Evolutionary conservation across 2,888 invertebrate genomes (phyloP).

Genomic region (Ectemnius continuus): DNA sequence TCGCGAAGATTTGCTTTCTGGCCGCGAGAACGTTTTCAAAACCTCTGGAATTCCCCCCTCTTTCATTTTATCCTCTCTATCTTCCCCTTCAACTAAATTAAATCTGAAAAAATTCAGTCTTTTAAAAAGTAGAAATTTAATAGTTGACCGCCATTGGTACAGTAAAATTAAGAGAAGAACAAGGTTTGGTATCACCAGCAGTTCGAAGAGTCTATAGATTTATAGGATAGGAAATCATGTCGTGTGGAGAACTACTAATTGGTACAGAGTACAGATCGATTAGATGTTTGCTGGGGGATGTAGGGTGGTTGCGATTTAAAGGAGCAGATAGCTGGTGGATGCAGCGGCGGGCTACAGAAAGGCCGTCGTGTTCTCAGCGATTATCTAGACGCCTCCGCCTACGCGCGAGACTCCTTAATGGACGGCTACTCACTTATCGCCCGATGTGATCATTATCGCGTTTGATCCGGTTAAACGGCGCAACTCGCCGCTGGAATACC

Average conservation of each 20-base stretch:
- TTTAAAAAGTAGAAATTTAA: too few species aligned
- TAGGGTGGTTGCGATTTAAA: not conserved
- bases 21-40: too few species aligned
- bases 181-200: too few species aligned
- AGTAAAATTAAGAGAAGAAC: too few species aligned
- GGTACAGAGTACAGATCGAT: not conserved
- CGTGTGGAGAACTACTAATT: not conserved
- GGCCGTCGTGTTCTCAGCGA: conserved; percentile 3
- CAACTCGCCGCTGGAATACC: conserved; percentile 56
- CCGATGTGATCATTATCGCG: conserved; percentile 55
- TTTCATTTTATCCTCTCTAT: too few species aligned
- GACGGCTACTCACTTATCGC: conserved; percentile 50
- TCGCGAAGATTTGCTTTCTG: too few species aligned
- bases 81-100: too few species aligned
- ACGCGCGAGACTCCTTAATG: conserved; percentile 42
- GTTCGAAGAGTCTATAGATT: too few species aligned
- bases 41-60: too few species aligned
- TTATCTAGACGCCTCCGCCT: conserved; percentile 26
- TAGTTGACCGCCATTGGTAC: too few species aligned
- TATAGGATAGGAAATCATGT: not conserved
- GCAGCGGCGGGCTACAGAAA: not conserved
- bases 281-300: not conserved
- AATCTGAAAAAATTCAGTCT: too few species aligned
- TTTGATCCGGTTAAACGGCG: conserved; percentile 65
- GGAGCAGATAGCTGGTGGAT: not conserved